Base-by-base conservation (phyloP, 2,888 invertebrate species). In the Drosophila anomelani region DNA sequence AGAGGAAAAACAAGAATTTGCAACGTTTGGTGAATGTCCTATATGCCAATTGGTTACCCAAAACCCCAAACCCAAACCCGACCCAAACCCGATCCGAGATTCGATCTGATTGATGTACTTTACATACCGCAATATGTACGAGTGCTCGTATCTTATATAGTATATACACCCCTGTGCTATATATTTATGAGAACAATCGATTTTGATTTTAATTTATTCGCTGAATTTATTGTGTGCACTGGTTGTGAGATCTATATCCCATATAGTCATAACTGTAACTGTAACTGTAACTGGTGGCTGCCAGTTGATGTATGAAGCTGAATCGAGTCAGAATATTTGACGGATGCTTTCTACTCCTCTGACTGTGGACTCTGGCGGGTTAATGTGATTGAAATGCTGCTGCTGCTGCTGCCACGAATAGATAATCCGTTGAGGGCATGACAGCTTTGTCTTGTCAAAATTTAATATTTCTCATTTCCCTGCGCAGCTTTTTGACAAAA, bases 1-100 rank as follows among this genome's bases (percentile, higher is more conserved):
- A 20, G 8, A 53, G 49, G 55, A 61, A 57, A 61, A 75, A 69
- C 41, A 56, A 67, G 43, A 70, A 73, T 46, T 77, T 75, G 69
- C 75, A 64, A 80, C 58, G 84, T 86, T 91, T 91, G 91, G 91
- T 91, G 91, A 91, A 91, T 91, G 91, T 91, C 91, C 88, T 89
- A 86, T 85, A 90, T 91, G 91, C 90, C 91, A 90, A 91, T 91
- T 90, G 90, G 89, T 88, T 79, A 2, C 46, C 15, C 46, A 46
- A 44, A 63, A 36, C 53, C 41, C 26, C 4, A 36, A 4, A 34
- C 15, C 56, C 68, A 12, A 15, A 20, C 20, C 20, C 20, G 20
- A 59, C 59, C 41, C 23, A 36, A 47, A 61, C 60, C 59, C 15
- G 39, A 53, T 46, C 54, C 72, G 47, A 68, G 55, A 53, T 46